These are phyloP conservation scores for Onchidella celtica DNA, from an alignment of 2,888 invertebrate genomes.

Conservation along the genomic window DNA sequence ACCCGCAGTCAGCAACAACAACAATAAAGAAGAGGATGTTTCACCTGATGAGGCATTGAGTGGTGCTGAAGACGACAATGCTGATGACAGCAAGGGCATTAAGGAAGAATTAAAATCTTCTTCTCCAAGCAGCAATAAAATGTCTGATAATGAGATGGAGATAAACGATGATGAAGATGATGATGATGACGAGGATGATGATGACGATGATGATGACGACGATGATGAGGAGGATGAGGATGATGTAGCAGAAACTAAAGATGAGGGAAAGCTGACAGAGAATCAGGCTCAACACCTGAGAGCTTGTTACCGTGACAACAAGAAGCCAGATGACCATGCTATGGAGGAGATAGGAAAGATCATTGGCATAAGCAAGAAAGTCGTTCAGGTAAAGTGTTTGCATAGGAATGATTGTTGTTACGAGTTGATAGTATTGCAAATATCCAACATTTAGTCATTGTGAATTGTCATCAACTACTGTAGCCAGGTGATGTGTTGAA, in stretches of 20 bases:
- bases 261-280: conserved; percentile 45
- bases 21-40: not conserved
- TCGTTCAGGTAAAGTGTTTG: conserved; percentile 90
- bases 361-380: conserved; percentile 96
- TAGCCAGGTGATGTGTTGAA: no score
- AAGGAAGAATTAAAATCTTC: conserved; percentile 44
- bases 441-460: no score
- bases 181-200: conserved; percentile 67
- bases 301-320: conserved; percentile 93
- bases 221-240: conserved; percentile 51
- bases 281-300: conserved; percentile 83
- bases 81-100: not conserved
- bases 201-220: conserved; percentile 53
- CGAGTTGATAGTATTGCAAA: no score
- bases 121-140: not conserved
- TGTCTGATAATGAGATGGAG: no score
- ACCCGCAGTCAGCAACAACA: not conserved
- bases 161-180: conserved; percentile 50
- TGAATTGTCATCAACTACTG: no score
- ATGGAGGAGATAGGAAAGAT: conserved; percentile 91
- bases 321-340: conserved; percentile 96
- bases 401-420: no score
- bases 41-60: not conserved
- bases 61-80: conserved; percentile 1
- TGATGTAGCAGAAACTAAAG: conserved; percentile 34